These are phyloP conservation scores for Xyrauchen texanus DNA, from an alignment of 2,113 vertebrate species.

Conservation along the genomic window DNA sequence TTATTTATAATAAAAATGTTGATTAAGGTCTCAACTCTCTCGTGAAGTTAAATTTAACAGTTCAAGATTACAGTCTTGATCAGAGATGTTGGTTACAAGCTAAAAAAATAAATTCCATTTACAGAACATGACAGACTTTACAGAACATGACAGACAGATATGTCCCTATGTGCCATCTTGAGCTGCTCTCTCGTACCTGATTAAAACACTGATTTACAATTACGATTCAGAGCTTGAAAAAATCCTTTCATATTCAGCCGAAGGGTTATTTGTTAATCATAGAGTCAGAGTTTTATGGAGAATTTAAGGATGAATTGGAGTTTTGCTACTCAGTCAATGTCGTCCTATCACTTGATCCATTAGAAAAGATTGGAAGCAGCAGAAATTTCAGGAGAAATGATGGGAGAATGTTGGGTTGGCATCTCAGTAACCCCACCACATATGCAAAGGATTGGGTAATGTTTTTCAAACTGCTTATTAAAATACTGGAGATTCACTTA, in stretches of 20 bases:
- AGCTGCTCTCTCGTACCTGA: constrained; percentile 30
- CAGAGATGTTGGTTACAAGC: background rate
- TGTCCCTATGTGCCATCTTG: constrained; percentile 2
- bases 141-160: constrained; percentile 38
- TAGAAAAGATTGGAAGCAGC: constrained; percentile 4
- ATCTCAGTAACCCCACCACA: background rate
- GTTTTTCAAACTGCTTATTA: background rate
- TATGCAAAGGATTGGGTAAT: background rate
- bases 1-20: background rate
- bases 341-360: constrained; percentile 1
- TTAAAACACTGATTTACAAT: constrained; percentile 46
- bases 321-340: constrained; percentile 1
- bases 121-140: constrained; percentile 40
- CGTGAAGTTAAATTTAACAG: background rate
- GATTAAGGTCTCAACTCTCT: background rate
- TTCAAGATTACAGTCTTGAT: background rate
- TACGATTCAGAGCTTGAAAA: background rate
- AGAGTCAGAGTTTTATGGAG: background rate
- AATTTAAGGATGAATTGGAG: constrained; percentile 16
- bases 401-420: background rate
- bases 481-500: background rate
- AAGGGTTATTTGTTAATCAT: constrained; percentile 16
- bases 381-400: constrained; percentile 11
- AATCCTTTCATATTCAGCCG: background rate
- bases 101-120: constrained; percentile 19